Evolutionary conservation across 2,113 vertebrate genomes (phyloP).

Genomic region (Hemibagrus wyckioides): DNA sequence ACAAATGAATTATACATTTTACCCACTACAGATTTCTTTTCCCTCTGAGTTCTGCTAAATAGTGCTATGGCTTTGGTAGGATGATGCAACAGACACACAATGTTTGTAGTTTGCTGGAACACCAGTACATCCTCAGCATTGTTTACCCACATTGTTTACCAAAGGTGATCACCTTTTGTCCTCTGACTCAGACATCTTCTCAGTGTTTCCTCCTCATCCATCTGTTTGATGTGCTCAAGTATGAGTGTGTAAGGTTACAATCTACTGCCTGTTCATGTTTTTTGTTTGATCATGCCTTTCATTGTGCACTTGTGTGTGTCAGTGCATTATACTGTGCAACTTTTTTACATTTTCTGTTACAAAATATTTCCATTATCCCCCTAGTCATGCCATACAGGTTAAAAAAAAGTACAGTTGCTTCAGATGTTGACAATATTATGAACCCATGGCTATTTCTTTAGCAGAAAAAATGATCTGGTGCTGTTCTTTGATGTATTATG

Average conservation of each 20-base stretch:
- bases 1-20: not conserved
- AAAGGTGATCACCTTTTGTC: constrained; percentile 34
- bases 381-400: constrained; percentile 31
- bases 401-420: constrained; percentile 23
- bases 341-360: not conserved
- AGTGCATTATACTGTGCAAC: constrained; percentile 4
- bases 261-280: not conserved
- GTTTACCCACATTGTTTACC: constrained; percentile 16
- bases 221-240: constrained; percentile 7
- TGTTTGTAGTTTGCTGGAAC: not conserved
- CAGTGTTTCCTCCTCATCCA: not conserved
- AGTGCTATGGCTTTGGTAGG: not conserved
- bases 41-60: not conserved
- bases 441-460: constrained; percentile 28
- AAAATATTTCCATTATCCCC: not conserved
- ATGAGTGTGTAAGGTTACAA: not conserved
- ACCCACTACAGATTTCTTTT: not conserved
- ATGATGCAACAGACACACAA: not conserved
- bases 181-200: not conserved
- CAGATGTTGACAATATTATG: constrained; percentile 37
- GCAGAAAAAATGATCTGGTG: constrained; percentile 20
- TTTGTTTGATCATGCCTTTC: not conserved
- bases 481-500: constrained; percentile 47
- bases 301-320: not conserved
- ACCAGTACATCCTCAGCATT: not conserved